Conservation (phyloP, 2,888 invertebrate genomes). For the Hanleya hanleyi region DNA sequence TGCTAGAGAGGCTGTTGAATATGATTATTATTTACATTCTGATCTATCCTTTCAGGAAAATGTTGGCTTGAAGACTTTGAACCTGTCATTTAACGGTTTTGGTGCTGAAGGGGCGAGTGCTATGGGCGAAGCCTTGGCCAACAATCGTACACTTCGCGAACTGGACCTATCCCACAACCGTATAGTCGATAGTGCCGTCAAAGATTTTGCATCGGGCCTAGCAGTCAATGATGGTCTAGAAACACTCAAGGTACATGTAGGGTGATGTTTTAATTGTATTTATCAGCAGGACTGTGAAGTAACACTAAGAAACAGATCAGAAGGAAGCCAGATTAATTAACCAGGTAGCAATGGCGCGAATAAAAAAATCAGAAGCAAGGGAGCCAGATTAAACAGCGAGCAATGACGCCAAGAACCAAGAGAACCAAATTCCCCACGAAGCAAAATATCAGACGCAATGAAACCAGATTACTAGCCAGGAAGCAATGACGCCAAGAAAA, state of each 20-base stretch:
- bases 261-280: no score
- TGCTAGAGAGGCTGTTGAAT: no score
- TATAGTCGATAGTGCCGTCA: constrained; percentile 42
- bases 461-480: neutral
- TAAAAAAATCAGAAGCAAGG: no score
- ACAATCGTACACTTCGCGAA: constrained; percentile 44
- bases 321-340: no score
- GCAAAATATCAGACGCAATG: no score
- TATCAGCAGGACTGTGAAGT: no score
- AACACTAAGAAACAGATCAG: no score
- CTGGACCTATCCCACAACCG: constrained; percentile 51
- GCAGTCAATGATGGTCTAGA: constrained; percentile 35
- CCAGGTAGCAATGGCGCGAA: no score
- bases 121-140: constrained; percentile 35
- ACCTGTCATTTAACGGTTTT: constrained; percentile 46
- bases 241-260: constrained; percentile 14
- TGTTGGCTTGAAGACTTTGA: constrained; percentile 40
- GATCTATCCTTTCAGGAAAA: constrained; percentile 47
- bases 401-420: no score
- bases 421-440: no score
- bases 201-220: constrained; percentile 35
- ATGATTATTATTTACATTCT: no score
- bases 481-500: neutral
- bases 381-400: no score
- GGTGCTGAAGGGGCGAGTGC: constrained; percentile 40